Evolutionary conservation across 2,888 invertebrate species (phyloP), one percentile per base, ranked within the genome.

Genomic region (Chirona hameri): DNA sequence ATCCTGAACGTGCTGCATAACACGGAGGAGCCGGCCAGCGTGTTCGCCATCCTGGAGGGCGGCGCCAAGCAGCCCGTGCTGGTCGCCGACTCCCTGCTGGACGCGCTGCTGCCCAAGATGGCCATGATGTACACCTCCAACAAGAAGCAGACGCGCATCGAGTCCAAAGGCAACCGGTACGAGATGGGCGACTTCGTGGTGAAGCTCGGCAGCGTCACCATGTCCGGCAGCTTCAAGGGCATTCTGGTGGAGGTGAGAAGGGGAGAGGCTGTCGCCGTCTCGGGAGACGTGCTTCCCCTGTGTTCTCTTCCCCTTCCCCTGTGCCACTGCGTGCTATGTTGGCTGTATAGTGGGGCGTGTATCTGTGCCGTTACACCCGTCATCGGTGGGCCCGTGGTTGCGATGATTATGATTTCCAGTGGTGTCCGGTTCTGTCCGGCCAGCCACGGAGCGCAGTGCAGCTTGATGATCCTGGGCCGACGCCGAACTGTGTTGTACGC

Each of bases 1-100:
- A 93, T 94, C 0, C 93, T 97, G 0, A 96, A 97, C 88, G 93
- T 98, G n/a, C 90, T 98, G 15, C 97, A 98, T 89, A 96, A 98
- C 88, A 97, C 96, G 0, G 98, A 98, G 87, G 95, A 96, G 87
- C 98, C 98, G 0, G 97, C 96, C 0, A 95, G 97, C 0, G 96
- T 96, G 4, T 98, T 97, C 89, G 94, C 97, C 15, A 92, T 97
- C 52, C 90, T 98, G 14, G 98, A 98, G 85, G 88, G 88, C 0
- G 83, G 84, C 18, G 82, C 82, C 52, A 85, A 85, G 81, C 84
- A 84, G 83, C 84, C 96, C 55, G 94, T 96, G 2, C 90, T 98
- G 0, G 94, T 96, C 57, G 96, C 97, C 0, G 98, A 98, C 87
- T 93, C 94, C 1, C 90, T 97, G 4, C 97, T 98, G 87, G 98